phyloP scores from a whole-genome alignment of 2,797 vertebrate species.

The Falco peregrinus region DNA sequence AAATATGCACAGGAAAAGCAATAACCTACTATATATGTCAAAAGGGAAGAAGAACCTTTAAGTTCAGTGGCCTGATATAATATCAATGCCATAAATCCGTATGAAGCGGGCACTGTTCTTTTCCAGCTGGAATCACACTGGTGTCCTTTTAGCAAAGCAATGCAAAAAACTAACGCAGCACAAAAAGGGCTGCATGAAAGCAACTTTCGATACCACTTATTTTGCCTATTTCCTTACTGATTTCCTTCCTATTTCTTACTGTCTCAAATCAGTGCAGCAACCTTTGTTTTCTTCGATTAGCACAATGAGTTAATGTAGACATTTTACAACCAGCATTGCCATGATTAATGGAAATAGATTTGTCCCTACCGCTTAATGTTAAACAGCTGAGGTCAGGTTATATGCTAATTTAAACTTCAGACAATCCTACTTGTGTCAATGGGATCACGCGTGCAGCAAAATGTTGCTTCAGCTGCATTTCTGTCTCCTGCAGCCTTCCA shows the following conservation, averaged over 20 bases:
- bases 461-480: not conserved
- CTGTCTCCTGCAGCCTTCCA: not conserved
- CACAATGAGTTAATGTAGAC: not conserved
- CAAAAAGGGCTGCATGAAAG: not conserved
- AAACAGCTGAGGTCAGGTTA: slow-evolving; percentile 16
- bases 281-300: not conserved
- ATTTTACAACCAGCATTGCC: not conserved
- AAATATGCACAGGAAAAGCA: slow-evolving; percentile 1
- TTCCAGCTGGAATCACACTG: not conserved
- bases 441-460: not conserved
- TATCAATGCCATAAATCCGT: not conserved
- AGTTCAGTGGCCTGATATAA: not conserved
- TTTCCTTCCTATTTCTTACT: not conserved
- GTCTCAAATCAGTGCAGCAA: not conserved
- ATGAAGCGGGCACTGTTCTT: not conserved
- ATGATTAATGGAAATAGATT: slow-evolving; percentile 22
- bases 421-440: not conserved
- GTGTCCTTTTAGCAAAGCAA: not conserved
- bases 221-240: not conserved
- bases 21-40: not conserved
- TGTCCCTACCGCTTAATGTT: not conserved
- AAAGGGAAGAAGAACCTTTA: not conserved
- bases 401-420: slow-evolving; percentile 29
- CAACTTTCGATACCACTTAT: not conserved
- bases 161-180: not conserved